Percentiles rank a stretch among this genome's conserved stretches.
phyloP scores from a whole-genome alignment of 2,113 vertebrate species.

The Cygnus atratus region DNA sequence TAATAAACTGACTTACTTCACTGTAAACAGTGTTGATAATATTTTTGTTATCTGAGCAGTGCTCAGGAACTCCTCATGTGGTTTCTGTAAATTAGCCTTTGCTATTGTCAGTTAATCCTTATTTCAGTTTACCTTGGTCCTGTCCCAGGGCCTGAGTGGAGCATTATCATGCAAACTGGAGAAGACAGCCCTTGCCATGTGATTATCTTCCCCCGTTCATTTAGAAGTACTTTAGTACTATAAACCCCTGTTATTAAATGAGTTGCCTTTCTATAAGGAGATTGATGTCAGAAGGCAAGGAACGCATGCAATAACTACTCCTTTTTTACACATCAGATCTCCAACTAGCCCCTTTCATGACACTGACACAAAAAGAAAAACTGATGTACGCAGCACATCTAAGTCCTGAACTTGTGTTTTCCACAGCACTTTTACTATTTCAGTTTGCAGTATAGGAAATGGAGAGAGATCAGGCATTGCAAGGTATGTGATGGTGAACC shows the following conservation, averaged over 20 bases:
- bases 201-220: not conserved
- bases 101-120: constrained; percentile 80
- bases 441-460: not conserved
- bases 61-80: constrained; percentile 77
- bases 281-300: not conserved
- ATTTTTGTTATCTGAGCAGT: constrained; percentile 89
- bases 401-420: not conserved
- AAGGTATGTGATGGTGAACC: not conserved
- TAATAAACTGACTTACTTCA: constrained; percentile 86
- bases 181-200: not conserved
- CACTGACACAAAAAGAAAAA: not conserved
- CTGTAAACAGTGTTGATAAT: constrained; percentile 81
- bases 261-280: not conserved
- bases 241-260: not conserved
- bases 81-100: constrained; percentile 77
- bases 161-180: constrained; percentile 26
- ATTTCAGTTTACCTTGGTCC: constrained; percentile 77
- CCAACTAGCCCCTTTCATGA: not conserved
- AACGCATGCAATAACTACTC: not conserved
- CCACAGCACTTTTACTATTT: not conserved
- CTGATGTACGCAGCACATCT: accelerated
- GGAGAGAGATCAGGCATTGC: not conserved
- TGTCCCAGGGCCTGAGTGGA: constrained; percentile 48
- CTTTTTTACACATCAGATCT: not conserved
- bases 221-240: not conserved